Evolutionary conservation across 2,888 invertebrate species (phyloP).

Genomic region (Capitulum mitella): DNA sequence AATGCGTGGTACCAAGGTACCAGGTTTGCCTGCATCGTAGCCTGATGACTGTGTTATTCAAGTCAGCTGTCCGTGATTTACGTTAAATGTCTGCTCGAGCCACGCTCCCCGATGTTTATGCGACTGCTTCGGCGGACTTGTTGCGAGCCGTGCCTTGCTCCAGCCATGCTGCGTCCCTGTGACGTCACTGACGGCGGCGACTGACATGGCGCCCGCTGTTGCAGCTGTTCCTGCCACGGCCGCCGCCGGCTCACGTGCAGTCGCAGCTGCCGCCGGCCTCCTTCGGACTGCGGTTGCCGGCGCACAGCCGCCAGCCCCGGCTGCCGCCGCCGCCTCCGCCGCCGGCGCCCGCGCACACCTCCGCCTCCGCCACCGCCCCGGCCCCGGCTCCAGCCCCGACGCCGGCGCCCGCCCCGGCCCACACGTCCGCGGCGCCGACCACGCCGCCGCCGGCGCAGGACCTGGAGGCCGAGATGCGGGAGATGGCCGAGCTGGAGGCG

Average conservation of each 20-base stretch:
- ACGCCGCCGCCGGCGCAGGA: neutral
- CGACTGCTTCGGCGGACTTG: too few species aligned
- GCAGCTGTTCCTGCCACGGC: neutral
- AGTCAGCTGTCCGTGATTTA: too few species aligned
- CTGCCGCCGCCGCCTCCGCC: neutral
- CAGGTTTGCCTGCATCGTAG: too few species aligned
- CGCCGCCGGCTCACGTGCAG: constrained; percentile 7
- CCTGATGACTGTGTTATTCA: too few species aligned
- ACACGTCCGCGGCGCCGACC: neutral
- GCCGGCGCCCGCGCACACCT: neutral
- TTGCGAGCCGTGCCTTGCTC: too few species aligned
- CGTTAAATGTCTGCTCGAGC: too few species aligned
- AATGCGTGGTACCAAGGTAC: too few species aligned
- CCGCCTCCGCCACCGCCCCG: neutral
- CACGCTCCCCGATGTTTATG: too few species aligned
- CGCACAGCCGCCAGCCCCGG: neutral
- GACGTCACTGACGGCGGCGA: too few species aligned
- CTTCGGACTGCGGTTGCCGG: constrained; percentile 7
- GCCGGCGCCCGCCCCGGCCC: neutral
- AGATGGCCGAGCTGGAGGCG: constrained; percentile 22
- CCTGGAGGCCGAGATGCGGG: constrained; percentile 14
- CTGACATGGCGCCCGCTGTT: neutral
- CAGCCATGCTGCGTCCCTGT: too few species aligned
- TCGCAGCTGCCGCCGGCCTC: neutral
- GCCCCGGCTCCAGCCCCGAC: neutral